Evolutionary conservation across 2,888 invertebrate genomes (phyloP).

Genomic region (Nomada hirtipes): DNA sequence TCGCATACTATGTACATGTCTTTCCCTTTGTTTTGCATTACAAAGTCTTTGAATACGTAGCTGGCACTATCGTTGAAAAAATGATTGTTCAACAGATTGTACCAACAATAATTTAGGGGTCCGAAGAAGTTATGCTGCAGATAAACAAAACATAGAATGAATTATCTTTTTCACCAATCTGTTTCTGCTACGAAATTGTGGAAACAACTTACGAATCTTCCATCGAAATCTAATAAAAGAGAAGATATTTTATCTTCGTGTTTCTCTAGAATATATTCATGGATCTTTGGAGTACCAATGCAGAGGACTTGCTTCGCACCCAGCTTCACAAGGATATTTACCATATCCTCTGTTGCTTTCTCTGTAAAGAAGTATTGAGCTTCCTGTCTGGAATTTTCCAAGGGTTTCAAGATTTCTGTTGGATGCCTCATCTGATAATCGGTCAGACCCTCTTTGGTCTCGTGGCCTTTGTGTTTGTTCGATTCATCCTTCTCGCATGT

Average conservation of each 20-base stretch:
- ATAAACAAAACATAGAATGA: not conserved
- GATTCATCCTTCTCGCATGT: constrained; percentile 70
- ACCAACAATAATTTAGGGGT: constrained; percentile 90
- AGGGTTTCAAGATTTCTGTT: constrained; percentile 88
- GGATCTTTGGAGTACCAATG: constrained; percentile 93
- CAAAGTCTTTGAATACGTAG: constrained; percentile 87
- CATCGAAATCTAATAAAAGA: constrained; percentile 93
- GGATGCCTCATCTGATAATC: constrained; percentile 88
- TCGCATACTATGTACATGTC: constrained; percentile 90
- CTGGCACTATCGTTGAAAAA: constrained; percentile 89
- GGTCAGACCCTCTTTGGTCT: constrained; percentile 85
- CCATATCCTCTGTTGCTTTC: constrained; percentile 88
- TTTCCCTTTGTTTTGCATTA: constrained; percentile 85
- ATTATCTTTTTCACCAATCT: not conserved
- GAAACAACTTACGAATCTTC: constrained; percentile 86
- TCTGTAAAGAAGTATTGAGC: constrained; percentile 95
- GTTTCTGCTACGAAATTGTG: not conserved
- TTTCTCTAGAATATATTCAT: constrained; percentile 87
- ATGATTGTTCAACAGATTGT: constrained; percentile 96
- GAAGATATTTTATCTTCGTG: constrained; percentile 85
- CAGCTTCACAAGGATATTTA: constrained; percentile 87
- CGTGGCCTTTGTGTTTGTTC: constrained; percentile 86
- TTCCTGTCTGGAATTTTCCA: constrained; percentile 91
- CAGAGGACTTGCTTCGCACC: constrained; percentile 89
- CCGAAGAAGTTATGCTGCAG: constrained; percentile 87